Conservation (phyloP, 2,797 vertebrate genomes). For the Mus minutoides region DNA sequence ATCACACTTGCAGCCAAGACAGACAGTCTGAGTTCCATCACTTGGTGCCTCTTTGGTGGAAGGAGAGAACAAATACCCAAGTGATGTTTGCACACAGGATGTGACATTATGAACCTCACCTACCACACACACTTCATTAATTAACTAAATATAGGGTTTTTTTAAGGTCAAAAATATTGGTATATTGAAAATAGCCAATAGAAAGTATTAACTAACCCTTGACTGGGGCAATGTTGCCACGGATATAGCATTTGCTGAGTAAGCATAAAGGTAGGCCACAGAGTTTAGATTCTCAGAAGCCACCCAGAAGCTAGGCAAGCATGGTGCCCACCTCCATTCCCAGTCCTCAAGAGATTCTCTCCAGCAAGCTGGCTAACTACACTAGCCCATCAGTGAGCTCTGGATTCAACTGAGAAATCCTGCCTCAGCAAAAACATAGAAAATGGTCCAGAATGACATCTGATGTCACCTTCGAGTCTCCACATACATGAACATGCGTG, state of each 20-base stretch:
- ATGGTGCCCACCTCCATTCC: background rate
- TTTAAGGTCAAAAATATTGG: constrained; percentile 28
- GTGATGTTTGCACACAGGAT: background rate
- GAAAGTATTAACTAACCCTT: background rate
- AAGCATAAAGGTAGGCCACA: background rate
- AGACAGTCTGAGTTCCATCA: background rate
- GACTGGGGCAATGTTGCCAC: background rate
- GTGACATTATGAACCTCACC: background rate
- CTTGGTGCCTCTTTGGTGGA: background rate
- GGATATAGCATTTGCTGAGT: background rate
- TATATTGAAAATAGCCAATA: background rate
- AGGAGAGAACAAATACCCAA: background rate
- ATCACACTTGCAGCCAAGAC: too few relatives aligned
- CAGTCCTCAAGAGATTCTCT: too few relatives aligned
- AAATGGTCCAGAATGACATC: background rate
- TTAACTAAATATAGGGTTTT: background rate
- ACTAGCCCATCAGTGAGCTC: background rate
- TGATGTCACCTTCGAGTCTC: background rate
- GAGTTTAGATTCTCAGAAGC: background rate
- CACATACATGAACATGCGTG: background rate
- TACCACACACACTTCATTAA: background rate
- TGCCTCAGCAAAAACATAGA: background rate
- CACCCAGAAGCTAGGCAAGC: background rate
- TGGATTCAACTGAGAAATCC: background rate
- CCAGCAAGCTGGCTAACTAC: background rate